Conservation (phyloP, 2,113 vertebrate species). For the Mionectes macconnelli region DNA sequence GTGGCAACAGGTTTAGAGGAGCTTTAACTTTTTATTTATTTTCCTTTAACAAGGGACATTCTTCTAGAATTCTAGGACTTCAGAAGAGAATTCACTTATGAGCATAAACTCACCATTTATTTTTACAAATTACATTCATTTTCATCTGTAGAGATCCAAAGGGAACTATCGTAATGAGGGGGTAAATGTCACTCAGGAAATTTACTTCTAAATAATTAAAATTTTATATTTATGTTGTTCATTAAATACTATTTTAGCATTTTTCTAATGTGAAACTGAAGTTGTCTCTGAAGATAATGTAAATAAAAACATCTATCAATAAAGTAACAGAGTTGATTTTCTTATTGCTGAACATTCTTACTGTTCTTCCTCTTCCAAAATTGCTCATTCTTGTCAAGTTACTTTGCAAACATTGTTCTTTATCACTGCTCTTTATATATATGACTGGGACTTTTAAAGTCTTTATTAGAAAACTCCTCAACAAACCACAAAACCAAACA, state of each 20-base stretch:
- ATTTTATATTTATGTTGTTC: background rate
- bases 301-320: background rate
- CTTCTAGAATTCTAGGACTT: background rate
- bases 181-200: background rate
- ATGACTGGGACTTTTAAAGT: background rate
- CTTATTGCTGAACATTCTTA: background rate
- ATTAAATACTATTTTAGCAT: background rate
- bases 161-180: background rate
- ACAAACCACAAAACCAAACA: background rate
- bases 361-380: background rate
- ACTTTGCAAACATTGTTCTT: background rate
- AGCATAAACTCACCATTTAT: background rate
- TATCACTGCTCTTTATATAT: background rate
- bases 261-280: background rate
- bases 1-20: background rate
- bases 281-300: background rate
- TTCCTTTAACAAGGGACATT: background rate
- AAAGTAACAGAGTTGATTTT: background rate
- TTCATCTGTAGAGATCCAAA: background rate
- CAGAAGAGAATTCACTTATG: background rate
- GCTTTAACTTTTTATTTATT: background rate
- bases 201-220: background rate
- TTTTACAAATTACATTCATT: background rate
- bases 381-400: background rate
- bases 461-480: background rate